These are phyloP conservation scores for Perithous albicinctus DNA, from an alignment of 2,888 invertebrate genomes.

Conservation along the genomic window DNA sequence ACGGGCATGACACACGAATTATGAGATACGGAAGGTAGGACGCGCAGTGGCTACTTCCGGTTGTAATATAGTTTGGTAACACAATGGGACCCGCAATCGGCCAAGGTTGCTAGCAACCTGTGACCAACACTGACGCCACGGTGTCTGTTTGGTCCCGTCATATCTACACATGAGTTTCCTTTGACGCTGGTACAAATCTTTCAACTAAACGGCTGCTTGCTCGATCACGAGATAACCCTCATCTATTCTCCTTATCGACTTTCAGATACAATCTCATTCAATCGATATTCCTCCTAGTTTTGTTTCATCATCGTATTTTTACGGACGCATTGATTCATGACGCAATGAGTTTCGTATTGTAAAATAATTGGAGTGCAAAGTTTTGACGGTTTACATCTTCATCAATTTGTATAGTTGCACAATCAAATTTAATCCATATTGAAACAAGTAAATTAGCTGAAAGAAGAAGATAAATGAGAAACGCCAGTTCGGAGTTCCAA, in stretches of 20 bases:
- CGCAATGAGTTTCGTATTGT: not conserved
- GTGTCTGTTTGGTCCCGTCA: slow-evolving; percentile 37
- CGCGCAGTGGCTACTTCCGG: slow-evolving; percentile 83
- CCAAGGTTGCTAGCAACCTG: slow-evolving; percentile 72
- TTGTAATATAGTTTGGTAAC: slow-evolving; percentile 83
- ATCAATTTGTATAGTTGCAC: slow-evolving; percentile 16
- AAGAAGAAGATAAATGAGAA: slow-evolving; percentile 8
- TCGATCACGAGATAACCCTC: slow-evolving; percentile 29
- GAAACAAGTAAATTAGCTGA: slow-evolving; percentile 64
- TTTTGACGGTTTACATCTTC: not conserved
- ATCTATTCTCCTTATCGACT: slow-evolving; percentile 31
- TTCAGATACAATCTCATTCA: not conserved
- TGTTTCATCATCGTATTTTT: not conserved
- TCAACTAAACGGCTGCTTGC: slow-evolving; percentile 73
- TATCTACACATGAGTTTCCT: slow-evolving; percentile 67
- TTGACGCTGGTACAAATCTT: slow-evolving; percentile 81
- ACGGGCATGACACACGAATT: slow-evolving; percentile 82
- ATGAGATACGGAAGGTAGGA: slow-evolving; percentile 83
- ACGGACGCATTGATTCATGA: not conserved
- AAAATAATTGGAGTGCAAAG: not conserved
- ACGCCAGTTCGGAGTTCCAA: not conserved
- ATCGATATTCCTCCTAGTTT: not conserved
- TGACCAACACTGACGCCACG: slow-evolving; percentile 54
- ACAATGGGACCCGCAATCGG: slow-evolving; percentile 83
- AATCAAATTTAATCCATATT: slow-evolving; percentile 78